Percentiles rank a stretch among this genome's conserved stretches.
Evolutionary conservation across 1,140 invertebrate genomes (phyloP).

Genomic region (Camponotus vicinus): DNA sequence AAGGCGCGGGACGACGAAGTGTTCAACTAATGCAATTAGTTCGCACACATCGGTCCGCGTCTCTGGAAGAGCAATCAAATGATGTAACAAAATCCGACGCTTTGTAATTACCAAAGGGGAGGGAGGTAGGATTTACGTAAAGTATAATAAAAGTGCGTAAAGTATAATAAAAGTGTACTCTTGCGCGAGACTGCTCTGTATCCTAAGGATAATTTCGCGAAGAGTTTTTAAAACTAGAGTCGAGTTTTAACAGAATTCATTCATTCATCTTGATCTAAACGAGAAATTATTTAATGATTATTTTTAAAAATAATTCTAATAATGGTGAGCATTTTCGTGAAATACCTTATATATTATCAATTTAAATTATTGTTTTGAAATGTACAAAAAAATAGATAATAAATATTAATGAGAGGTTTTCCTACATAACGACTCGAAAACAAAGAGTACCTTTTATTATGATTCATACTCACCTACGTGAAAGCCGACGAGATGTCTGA

Average conservation of each 20-base stretch:
- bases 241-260: background rate
- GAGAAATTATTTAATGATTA: background rate
- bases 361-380: too few relatives aligned
- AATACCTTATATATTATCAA: too few relatives aligned
- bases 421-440: background rate
- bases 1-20: slow-evolving; percentile 48
- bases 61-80: background rate
- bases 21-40: slow-evolving; percentile 64
- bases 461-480: slow-evolving; percentile 85
- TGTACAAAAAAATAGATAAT: too few relatives aligned
- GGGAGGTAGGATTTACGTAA: slow-evolving; percentile 24
- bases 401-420: too few relatives aligned
- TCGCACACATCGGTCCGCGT: background rate
- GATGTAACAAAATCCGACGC: slow-evolving; percentile 53
- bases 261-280: background rate
- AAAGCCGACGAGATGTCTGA: slow-evolving; percentile 88
- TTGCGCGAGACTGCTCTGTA: background rate
- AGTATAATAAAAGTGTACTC: background rate
- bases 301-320: background rate
- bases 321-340: too few relatives aligned
- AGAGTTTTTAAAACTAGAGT: background rate
- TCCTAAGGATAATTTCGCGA: background rate
- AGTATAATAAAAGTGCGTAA: slow-evolving; percentile 25
- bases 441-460: background rate
- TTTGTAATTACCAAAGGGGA: slow-evolving; percentile 33